Base-by-base conservation (phyloP, 2,797 vertebrate species). In the Iguana delicatissima region DNA sequence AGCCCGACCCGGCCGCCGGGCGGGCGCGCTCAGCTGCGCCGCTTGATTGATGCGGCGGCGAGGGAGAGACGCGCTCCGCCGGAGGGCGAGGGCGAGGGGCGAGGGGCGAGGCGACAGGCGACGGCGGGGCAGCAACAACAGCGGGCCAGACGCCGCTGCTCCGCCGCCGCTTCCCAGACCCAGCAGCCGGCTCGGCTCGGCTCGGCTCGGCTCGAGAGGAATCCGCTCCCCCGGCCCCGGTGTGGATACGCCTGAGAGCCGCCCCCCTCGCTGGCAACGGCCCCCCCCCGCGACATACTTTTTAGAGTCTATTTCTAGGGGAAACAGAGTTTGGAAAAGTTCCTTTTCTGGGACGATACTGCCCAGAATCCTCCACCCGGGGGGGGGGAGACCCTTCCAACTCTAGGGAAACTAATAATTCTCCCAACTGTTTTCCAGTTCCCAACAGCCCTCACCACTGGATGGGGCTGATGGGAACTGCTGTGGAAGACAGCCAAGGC, bases 41-140 rank as follows among this genome's bases (percentile, higher is more conserved):
- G 46, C 89, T 85, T 74, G 77, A 86, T 80, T 18, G 84, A 81
- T 50, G 84, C 26, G 46, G 46, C n/a, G 46, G n/a, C 74, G 72
- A 35, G 5, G 14, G 22, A 10, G 14, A 20, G 5, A 38, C 35
- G 13, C 55, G 14, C 86, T 50, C 32, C 1, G 62, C 22, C 9
- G 29, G 79, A 38, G 1, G 12, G n/a, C 9, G 4, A 16, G 67
- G 74, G 82, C 74, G 46, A 20, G 74, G 84, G 96, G 87, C 94
- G 95, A 96, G 96, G 96, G 3, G 42, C 2, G 3, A 3, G 87
- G 95, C 96, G 96, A 96, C 96, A 42, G 96, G 93, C 94, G 95
- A 94, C 92, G 89, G 95, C 93, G 4, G 42, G 84, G 96, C 94
- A 22, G 22, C 81, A 35, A 92, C 85, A 97, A 96, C 95, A 4